These are phyloP conservation scores for Mesocentrotus franciscanus DNA, from an alignment of 53 echinoderm and acorn worm species.

Conservation along the genomic window DNA sequence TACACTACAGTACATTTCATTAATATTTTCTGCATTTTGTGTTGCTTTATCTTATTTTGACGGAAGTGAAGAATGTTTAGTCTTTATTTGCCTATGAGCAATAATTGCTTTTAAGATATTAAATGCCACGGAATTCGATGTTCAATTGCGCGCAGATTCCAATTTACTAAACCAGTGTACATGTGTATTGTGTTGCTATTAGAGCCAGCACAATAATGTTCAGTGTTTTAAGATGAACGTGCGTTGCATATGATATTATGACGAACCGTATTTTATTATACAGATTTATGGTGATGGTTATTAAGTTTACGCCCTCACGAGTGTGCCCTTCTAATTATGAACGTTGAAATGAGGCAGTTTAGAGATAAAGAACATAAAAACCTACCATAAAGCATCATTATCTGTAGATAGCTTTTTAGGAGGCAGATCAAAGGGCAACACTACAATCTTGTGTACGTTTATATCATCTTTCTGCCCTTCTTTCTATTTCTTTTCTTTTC, in stretches of 20 bases:
- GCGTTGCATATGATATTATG: constrained; percentile 6
- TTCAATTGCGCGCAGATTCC: too few species aligned
- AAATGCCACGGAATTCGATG: too few species aligned
- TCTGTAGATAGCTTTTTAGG: constrained; percentile 8
- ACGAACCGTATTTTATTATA: constrained; percentile 34
- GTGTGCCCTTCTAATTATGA: background rate
- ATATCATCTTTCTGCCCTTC: background rate
- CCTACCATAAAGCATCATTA: constrained; percentile 36
- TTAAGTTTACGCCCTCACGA: constrained; percentile 45
- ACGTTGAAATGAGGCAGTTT: constrained; percentile 27
- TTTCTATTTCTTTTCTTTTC: background rate
- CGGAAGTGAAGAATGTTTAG: too few species aligned
- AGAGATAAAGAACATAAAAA: constrained; percentile 52
- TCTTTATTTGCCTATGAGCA: too few species aligned
- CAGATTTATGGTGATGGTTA: constrained; percentile 40
- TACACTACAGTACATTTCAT: too few species aligned
- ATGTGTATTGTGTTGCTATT: background rate
- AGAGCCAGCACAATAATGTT: background rate
- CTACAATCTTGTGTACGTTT: background rate
- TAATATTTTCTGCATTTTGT: too few species aligned
- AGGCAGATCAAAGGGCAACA: constrained; percentile 35
- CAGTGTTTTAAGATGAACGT: background rate
- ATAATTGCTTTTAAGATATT: too few species aligned
- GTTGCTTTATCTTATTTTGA: too few species aligned
- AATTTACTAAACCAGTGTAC: too few species aligned